phyloP scores from a whole-genome alignment of 2,797 vertebrate species.

The Hafferia zeledoni region DNA sequence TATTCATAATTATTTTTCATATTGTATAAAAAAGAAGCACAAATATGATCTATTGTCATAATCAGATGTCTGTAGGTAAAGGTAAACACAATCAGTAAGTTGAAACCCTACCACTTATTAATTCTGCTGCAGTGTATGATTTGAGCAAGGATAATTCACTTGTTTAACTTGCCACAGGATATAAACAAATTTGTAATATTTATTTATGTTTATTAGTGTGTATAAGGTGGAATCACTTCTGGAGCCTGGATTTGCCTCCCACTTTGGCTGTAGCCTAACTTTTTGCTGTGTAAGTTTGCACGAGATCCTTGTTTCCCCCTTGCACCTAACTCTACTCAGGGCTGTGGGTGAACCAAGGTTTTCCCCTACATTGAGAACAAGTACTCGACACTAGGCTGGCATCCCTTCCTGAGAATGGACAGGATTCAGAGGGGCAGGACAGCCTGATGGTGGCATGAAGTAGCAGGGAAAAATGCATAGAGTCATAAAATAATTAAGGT shows the following conservation, averaged over 20 bases:
- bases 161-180: neutral
- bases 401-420: neutral
- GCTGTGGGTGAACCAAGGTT: neutral
- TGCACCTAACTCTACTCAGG: neutral
- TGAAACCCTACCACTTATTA: neutral
- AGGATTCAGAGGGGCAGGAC: neutral
- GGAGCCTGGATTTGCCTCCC: neutral
- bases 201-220: neutral
- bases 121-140: neutral
- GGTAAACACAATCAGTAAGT: neutral
- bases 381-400: too few relatives aligned
- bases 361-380: rapidly evolving
- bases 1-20: neutral
- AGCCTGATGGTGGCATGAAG: neutral
- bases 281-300: neutral
- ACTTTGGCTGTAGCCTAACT: neutral
- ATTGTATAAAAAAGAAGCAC: neutral
- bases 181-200: neutral
- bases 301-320: rapidly evolving
- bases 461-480: neutral
- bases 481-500: neutral
- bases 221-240: neutral
- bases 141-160: neutral
- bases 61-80: neutral
- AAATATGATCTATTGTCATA: neutral